A percentile compares a stretch with the other conserved stretches of the same genome.
Conservation (phyloP, 92 coral and sea anemone species). For the Porites divaricata region DNA sequence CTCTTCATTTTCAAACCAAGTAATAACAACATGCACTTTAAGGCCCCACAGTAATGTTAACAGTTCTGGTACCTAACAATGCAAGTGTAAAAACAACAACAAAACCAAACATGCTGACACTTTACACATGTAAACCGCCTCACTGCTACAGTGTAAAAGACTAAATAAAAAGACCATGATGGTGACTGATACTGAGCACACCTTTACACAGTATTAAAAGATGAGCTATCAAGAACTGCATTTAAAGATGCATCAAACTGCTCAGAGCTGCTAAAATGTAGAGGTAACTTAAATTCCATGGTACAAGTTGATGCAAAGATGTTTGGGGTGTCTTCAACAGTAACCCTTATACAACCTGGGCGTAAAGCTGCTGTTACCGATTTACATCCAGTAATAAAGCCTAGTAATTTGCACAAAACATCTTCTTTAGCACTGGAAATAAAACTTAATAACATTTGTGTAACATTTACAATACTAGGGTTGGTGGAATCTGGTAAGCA, state of each 20-base stretch:
- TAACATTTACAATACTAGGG: conserved; percentile 32
- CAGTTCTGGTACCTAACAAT: too few species aligned
- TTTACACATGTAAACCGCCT: background rate
- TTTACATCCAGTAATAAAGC: conserved; percentile 56
- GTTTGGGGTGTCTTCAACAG: conserved; percentile 23
- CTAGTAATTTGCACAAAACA: conserved; percentile 23
- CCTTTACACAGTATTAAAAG: conserved; percentile 7
- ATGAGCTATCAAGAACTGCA: conserved; percentile 29
- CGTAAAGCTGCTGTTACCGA: conserved; percentile 41
- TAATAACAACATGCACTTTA: too few species aligned
- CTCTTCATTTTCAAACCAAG: too few species aligned
- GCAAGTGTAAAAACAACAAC: too few species aligned
- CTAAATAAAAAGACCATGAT: background rate
- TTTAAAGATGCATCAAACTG: conserved; percentile 22
- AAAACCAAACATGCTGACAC: too few species aligned
- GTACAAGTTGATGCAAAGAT: conserved; percentile 46
- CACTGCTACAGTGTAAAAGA: background rate
- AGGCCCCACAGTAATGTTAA: too few species aligned
- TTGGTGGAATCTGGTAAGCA: conserved; percentile 40
- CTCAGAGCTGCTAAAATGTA: conserved; percentile 6
- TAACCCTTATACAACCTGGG: conserved; percentile 50
- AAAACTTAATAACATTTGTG: conserved; percentile 35
- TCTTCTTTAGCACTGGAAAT: conserved; percentile 46
- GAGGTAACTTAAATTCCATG: conserved; percentile 35
- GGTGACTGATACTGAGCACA: background rate